Base-by-base conservation (phyloP, 2,797 vertebrate species). In the Alfaro cultratus region DNA sequence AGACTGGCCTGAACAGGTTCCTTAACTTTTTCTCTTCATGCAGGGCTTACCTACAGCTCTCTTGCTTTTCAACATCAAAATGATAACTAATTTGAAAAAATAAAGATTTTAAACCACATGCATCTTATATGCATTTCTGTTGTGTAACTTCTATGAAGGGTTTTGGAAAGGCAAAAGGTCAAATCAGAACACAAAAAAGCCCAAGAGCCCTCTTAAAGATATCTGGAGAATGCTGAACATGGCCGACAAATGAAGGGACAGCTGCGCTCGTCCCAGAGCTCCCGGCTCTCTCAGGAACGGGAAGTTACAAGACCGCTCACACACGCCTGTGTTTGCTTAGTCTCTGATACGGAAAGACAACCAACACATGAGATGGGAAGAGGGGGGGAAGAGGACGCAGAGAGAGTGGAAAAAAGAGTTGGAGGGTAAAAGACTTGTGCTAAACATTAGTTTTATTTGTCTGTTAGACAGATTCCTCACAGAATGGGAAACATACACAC, bases 291-390 rank as follows among this genome's bases (percentile, higher is more conserved):
- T 75, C 70, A 89, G 90, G 91, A 93, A 90, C 84, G 80, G 23
- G 31, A 87, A 91, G 86, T 95, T 94, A 92, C 86, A 89, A 92
- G 91, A 85, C 86, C 43, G 49, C 88, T 85, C 88, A 91, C 93
- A 92, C 90, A 91, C 87, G 92, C 93, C 92, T 91, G 68, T 93
- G 94, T 94, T 95, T 96, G 93, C 94, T 95, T 95, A 95, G 91
- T 93, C 93, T 93, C 92, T 95, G 94, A 95, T 94, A 94, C 81
- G 77, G 89, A 95, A 94, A 95, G 93, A 90, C 86, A 91, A 91
- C 91, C 84, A 91, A 91, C 83, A 86, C 23, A 18, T 91, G 78
- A 85, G 86, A 77, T 77, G 74, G 77, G 80, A 86, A 78, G 75
- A 77, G 55, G 68, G 62, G 79, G 79, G 73, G 26, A 34, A 62